A percentile compares a stretch with the other conserved stretches of the same genome.
Evolutionary conservation across 2,797 vertebrate genomes (phyloP).

Genomic region (Varecia variegata): DNA sequence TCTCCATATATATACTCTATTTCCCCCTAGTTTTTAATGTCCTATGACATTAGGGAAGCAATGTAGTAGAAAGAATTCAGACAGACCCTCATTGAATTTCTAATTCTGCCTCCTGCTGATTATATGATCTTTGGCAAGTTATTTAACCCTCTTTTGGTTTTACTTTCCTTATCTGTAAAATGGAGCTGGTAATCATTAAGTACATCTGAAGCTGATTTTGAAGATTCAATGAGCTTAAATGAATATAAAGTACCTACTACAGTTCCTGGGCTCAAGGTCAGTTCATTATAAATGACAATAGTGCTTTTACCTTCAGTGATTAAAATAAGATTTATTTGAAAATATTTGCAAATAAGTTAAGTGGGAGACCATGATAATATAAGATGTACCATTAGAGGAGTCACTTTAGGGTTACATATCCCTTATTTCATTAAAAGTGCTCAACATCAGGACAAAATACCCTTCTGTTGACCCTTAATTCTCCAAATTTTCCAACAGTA

Average conservation of each 20-base stretch:
- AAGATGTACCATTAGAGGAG: neutral
- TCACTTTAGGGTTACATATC: neutral
- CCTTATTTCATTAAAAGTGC: neutral
- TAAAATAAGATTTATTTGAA: neutral
- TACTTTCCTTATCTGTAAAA: slow-evolving; percentile 8
- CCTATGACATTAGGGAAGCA: neutral
- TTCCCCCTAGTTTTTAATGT: neutral
- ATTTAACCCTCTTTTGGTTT: neutral
- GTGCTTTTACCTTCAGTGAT: neutral
- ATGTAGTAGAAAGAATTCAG: neutral
- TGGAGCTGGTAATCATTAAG: neutral
- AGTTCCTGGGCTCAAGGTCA: neutral
- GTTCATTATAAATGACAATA: neutral
- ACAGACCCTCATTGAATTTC: neutral
- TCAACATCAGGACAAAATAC: neutral
- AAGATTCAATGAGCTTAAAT: neutral
- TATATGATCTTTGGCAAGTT: neutral
- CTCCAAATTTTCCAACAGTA: neutral
- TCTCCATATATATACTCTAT: neutral
- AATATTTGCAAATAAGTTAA: neutral
- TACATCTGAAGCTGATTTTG: neutral
- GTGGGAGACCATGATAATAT: neutral
- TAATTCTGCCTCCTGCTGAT: neutral
- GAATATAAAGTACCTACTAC: neutral
- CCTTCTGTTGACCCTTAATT: neutral